Evolutionary conservation across 1,140 invertebrate genomes (phyloP), one percentile per base, ranked within the genome.

Genomic region (Drosophila insularis): DNA sequence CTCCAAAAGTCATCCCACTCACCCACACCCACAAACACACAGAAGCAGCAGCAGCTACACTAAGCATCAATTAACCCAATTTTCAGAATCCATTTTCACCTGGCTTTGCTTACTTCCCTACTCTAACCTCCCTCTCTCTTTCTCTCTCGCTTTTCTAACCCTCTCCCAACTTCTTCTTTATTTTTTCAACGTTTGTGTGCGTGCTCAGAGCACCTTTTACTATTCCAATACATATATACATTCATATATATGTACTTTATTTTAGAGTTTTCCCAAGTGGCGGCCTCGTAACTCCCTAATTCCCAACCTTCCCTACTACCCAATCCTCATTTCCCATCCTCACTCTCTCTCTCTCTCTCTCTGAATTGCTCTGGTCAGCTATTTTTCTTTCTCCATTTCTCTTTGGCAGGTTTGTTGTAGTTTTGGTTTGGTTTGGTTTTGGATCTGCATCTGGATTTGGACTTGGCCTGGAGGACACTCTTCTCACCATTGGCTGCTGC

Each of bases 11-110:
- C 43, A 50, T 50, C 17, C 43, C 53, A 67, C 53, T 58, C 50
- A 32, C 21, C 70, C 53, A 43, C 76, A 56, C 68, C 53, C 61
- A 55, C 55, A 63, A 54, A 67, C 59, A 65, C 27, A 68, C 35
- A 61, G 46, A 32, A 59, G 73, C 66, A 77, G 68, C 71, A 50
- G 43, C 17, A 50, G 43, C 43, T 50, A 76, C 81, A 80, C 81
- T 90, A 90, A 90, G 86, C 86, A 90, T 90, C 86, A 90, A 90
- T 90, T 90, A 90, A 90, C 86, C 86, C 86, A 90, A 90, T 90
- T 90, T 86, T 90, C 66, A 90, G 79, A 84, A 86, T 86, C 81
- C 86, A 90, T 90, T 90, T 90, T 86, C 86, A 90, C 86, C 86
- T 90, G 78, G 74, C 68, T 65, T 40, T 67, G 46, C 37, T 59